A percentile compares a stretch with the other conserved stretches of the same genome.
Evolutionary conservation across 2,888 invertebrate species (phyloP).

Genomic region (Volucella inflata): DNA sequence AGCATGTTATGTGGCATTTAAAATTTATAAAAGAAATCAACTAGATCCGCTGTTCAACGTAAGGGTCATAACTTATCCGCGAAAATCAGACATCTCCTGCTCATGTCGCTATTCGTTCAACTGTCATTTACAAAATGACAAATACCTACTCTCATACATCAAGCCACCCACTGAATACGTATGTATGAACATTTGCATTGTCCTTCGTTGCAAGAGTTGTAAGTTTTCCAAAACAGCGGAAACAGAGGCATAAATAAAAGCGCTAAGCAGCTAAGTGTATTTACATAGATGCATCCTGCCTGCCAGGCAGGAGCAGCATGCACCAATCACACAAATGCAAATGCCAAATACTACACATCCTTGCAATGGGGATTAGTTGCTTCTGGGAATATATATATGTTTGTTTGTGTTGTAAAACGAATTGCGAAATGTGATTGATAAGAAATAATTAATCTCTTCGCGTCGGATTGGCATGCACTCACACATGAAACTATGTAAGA

Average conservation of each 20-base stretch:
- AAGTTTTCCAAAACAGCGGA: background rate
- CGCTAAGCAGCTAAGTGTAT: background rate
- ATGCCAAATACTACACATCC: no score
- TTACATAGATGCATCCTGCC: background rate
- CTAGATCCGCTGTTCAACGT: background rate
- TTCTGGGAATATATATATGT: background rate
- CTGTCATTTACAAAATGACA: background rate
- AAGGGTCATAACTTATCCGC: background rate
- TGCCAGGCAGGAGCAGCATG: no score
- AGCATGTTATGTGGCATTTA: no score
- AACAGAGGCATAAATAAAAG: background rate
- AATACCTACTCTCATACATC: background rate
- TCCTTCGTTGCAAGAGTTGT: background rate
- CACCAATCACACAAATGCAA: no score
- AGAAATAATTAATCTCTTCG: slow-evolving; percentile 63
- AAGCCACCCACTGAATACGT: background rate
- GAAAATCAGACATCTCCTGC: background rate
- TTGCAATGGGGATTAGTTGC: no score
- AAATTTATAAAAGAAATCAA: no score
- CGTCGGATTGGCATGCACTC: slow-evolving; percentile 15
- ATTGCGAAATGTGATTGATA: slow-evolving; percentile 64
- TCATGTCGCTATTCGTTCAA: background rate
- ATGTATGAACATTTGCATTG: background rate
- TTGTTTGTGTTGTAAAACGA: slow-evolving; percentile 1
- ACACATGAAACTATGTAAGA: background rate